Evolutionary conservation across 2,797 vertebrate species (phyloP).

Genomic region (Chelonia mydas): DNA sequence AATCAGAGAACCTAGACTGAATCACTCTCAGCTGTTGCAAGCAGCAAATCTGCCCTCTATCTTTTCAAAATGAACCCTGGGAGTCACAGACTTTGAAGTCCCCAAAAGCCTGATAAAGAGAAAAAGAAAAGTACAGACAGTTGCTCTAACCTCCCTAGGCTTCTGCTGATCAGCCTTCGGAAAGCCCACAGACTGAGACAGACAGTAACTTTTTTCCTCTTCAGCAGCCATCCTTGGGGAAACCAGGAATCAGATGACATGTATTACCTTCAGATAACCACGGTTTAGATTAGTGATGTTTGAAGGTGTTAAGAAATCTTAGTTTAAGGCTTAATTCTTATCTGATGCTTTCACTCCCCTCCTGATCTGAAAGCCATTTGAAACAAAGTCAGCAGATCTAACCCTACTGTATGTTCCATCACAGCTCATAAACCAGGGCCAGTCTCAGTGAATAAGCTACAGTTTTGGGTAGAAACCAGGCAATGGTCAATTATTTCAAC

Average conservation of each 20-base stretch:
- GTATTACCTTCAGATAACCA: background rate
- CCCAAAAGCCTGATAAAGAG: background rate
- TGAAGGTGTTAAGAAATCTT: background rate
- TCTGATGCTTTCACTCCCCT: accelerated
- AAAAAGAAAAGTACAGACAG: background rate
- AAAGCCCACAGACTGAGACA: background rate
- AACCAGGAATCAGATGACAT: accelerated
- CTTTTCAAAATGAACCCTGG: background rate
- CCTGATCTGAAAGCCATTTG: accelerated
- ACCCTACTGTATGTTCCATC: background rate
- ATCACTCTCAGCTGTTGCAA: background rate
- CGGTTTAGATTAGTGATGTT: background rate
- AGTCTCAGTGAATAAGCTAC: background rate
- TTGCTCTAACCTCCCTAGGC: background rate
- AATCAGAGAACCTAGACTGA: background rate
- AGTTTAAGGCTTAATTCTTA: background rate
- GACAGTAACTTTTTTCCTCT: background rate
- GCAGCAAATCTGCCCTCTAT: background rate
- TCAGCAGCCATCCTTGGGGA: background rate
- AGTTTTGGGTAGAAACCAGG: background rate
- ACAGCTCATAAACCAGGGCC: background rate
- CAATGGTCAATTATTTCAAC: background rate
- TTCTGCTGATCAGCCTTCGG: background rate
- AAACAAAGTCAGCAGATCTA: background rate
- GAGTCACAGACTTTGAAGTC: background rate